Evolutionary conservation across 2,113 vertebrate species (phyloP).

Genomic region (Chlamydotis undulata): DNA sequence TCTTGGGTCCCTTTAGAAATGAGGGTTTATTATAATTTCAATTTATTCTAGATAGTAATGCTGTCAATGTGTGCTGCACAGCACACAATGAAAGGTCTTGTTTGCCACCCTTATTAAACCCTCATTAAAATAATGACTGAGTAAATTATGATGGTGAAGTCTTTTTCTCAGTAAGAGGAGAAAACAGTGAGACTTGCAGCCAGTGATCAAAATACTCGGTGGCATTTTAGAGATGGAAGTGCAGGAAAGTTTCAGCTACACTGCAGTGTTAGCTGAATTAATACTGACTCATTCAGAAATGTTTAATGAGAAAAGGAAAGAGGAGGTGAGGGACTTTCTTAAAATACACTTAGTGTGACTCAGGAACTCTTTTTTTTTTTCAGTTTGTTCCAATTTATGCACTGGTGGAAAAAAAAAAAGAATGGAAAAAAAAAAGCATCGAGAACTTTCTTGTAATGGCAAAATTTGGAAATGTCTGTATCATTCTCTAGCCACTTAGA

Average conservation of each 20-base stretch:
- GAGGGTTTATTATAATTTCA: background rate
- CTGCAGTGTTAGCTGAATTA: constrained; percentile 14
- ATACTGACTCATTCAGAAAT: constrained; percentile 60
- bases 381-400: constrained; percentile 24
- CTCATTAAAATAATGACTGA: background rate
- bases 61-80: background rate
- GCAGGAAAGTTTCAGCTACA: constrained; percentile 49
- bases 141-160: background rate
- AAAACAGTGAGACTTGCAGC: constrained; percentile 28
- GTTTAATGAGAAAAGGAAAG: constrained; percentile 65
- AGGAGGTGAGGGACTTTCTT: constrained; percentile 32
- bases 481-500: background rate
- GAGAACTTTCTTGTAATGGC: background rate
- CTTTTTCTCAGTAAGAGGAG: constrained; percentile 19
- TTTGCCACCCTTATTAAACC: background rate
- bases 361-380: constrained; percentile 43
- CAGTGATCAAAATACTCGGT: constrained; percentile 46
- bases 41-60: background rate
- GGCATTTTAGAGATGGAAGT: constrained; percentile 62
- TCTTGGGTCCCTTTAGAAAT: background rate
- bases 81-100: background rate
- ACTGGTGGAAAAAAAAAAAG: background rate
- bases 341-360: constrained; percentile 59
- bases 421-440: background rate
- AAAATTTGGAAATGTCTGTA: background rate